Base-by-base conservation (phyloP, 2,888 invertebrate genomes). In the Philaethria dido region DNA sequence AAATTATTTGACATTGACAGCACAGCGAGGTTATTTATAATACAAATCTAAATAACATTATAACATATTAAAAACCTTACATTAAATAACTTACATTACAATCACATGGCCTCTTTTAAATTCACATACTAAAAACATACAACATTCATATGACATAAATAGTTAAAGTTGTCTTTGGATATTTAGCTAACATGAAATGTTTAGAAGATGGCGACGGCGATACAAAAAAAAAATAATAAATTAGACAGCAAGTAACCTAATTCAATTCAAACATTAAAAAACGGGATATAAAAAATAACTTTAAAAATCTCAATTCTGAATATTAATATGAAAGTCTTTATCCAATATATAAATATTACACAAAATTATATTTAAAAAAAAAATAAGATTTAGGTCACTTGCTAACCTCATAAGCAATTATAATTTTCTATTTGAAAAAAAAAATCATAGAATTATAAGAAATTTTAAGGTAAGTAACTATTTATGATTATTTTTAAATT, bases 111-210 rank as follows among this genome's bases (percentile, higher is more conserved):
- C 42, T 54, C 22, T 8, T 22, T 57, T 22, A n/a, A 22, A 39
- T 39, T 39, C 22, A 54, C 36, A 9, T 42, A 39, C 14, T 57
- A 57, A 57, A 20, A 57, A n/a, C 39, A 42, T 22, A 55, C 36
- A 54, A 52, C 29, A 22, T 55, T 39, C 16, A 52, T 45, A 45
- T 18, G 18, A 45, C 16, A 45, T 45, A 47, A 5, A 47, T 47
- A 39, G 39, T 29, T 33, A 9, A 33, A 52, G 16, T 33, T 52
- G 52, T 33, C 52, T 52, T 52, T 52, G 52, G 52, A 52, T 52
- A 52, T 52, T 52, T 25, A 52, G 25, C 50, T 52, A 29, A 29
- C 11, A 29, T 52, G 50, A 52, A n/a, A 9, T n/a, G 52, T 33
- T 33, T 3, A 52, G 8, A 50, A 52, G 11, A 29, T 29, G 29